phyloP scores from a whole-genome alignment of 2,888 invertebrate species.

The Pristionchus japonicus region DNA sequence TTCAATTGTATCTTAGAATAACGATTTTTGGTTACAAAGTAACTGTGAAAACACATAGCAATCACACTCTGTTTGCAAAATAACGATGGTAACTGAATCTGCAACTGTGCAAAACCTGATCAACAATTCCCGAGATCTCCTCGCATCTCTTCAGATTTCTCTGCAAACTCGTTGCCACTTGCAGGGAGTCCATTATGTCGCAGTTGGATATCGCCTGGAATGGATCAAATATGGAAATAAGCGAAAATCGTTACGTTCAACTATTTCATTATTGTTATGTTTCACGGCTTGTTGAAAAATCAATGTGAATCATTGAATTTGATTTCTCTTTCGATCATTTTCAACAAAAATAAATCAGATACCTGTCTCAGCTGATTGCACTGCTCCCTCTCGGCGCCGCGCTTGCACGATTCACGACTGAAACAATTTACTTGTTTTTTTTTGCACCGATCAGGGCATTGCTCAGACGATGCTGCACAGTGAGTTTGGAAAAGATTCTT shows the following conservation, averaged over 20 bases:
- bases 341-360: neutral
- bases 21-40: neutral
- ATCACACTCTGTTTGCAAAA: too few species aligned
- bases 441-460: neutral
- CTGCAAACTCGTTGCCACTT: slow-evolving; percentile 61
- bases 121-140: slow-evolving; percentile 72
- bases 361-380: slow-evolving; percentile 67
- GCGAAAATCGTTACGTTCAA: too few species aligned
- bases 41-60: neutral
- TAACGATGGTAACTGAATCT: too few species aligned
- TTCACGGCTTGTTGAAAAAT: neutral
- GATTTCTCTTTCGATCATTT: neutral
- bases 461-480: neutral
- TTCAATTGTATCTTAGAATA: too few species aligned
- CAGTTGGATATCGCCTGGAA: slow-evolving; percentile 67
- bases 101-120: slow-evolving; percentile 68
- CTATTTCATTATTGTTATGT: too few species aligned
- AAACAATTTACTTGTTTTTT: slow-evolving; percentile 2
- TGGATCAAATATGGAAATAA: neutral
- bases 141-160: slow-evolving; percentile 72
- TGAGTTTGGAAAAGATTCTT: too few species aligned
- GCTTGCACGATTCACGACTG: slow-evolving; percentile 73
- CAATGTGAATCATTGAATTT: neutral
- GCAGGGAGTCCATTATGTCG: slow-evolving; percentile 70
- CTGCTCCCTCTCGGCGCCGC: slow-evolving; percentile 73